Evolutionary conservation across 2,888 invertebrate species (phyloP).

Genomic region (Callinectes sapidus): DNA sequence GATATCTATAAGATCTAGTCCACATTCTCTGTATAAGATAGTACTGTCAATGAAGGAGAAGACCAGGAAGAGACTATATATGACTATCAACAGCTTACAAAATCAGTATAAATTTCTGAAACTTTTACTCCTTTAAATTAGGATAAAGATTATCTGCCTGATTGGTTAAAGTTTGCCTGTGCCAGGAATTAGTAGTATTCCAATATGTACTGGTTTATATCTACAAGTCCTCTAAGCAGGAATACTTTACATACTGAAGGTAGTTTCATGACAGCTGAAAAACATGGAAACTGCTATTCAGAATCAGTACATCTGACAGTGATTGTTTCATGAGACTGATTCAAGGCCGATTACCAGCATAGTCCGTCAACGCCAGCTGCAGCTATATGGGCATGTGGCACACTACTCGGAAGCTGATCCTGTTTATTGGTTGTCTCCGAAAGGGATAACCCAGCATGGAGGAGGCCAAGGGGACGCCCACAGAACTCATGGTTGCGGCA

Average conservation of each 20-base stretch:
- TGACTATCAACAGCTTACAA: background rate
- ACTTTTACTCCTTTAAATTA: background rate
- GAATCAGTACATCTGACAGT: background rate
- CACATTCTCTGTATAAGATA: background rate
- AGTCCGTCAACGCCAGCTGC: no score
- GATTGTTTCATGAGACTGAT: no score
- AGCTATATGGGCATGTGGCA: no score
- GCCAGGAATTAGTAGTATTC: background rate
- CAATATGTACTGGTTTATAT: background rate
- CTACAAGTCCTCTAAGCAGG: background rate
- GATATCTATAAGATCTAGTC: background rate
- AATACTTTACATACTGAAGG: background rate
- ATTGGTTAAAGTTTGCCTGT: background rate
- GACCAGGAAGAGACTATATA: background rate
- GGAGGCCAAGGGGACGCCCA: no score
- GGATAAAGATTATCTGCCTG: background rate
- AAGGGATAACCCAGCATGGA: no score
- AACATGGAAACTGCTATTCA: background rate
- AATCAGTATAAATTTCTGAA: background rate
- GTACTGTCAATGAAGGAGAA: background rate
- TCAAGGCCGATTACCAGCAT: no score
- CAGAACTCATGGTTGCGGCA: no score
- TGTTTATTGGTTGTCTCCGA: no score
- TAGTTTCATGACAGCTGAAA: background rate
- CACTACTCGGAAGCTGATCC: no score